Conservation (phyloP, 2,888 invertebrate species). For the Apodemia zela region DNA sequence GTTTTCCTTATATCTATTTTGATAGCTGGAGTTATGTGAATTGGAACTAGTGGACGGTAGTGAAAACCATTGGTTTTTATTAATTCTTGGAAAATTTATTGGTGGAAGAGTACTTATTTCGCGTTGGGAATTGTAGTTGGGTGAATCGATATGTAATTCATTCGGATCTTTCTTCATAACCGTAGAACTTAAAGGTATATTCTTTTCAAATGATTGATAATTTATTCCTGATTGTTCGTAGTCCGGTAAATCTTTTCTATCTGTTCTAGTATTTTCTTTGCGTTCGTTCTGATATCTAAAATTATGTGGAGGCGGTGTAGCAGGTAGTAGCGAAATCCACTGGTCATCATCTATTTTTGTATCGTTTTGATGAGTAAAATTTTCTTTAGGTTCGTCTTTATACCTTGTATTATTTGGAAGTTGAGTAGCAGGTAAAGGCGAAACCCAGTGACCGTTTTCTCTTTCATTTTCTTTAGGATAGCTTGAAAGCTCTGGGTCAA, state of each 20-base stretch:
- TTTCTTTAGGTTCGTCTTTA: neutral
- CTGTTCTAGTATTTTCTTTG: neutral
- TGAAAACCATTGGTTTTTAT: slow-evolving; percentile 1
- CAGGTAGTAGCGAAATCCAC: slow-evolving; percentile 25
- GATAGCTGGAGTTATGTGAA: neutral
- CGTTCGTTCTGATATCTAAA: neutral
- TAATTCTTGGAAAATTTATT: neutral
- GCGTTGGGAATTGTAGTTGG: neutral
- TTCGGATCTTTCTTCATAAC: slow-evolving; percentile 3
- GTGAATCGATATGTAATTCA: neutral
- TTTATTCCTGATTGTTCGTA: slow-evolving; percentile 6
- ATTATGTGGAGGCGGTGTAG: slow-evolving; percentile 12
- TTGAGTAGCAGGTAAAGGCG: neutral
- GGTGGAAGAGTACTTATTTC: neutral
- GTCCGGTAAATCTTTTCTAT: slow-evolving; percentile 1
- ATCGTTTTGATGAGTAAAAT: neutral
- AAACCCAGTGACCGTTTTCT: neutral
- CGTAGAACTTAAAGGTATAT: slow-evolving; percentile 17
- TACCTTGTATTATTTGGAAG: neutral
- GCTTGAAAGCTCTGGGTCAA: neutral
- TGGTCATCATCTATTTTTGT: slow-evolving; percentile 16
- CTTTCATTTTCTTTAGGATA: neutral
- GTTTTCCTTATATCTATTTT: neutral
- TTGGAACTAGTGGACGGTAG: neutral
- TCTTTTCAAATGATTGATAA: slow-evolving; percentile 20